phyloP scores from a whole-genome alignment of 2,888 invertebrate species.

The Drosophila trichaetosa region DNA sequence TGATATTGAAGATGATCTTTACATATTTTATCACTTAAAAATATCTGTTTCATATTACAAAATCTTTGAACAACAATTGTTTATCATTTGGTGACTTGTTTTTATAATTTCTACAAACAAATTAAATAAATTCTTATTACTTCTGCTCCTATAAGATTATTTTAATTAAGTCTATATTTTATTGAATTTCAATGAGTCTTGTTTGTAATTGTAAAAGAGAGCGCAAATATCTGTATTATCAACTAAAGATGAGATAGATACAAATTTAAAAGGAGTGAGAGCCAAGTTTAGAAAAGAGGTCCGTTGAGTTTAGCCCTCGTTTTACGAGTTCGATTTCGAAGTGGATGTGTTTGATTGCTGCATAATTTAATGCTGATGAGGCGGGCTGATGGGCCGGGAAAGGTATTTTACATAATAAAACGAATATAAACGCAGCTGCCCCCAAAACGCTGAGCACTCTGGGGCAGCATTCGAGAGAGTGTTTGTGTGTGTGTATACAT shows the following conservation, averaged over 20 bases:
- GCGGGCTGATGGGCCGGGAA: conserved; percentile 65
- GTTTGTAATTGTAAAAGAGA: conserved; percentile 43
- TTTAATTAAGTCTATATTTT: conserved; percentile 10
- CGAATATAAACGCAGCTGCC: conserved; percentile 63
- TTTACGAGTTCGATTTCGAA: conserved; percentile 11
- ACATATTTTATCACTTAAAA: background rate
- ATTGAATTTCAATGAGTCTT: conserved; percentile 35
- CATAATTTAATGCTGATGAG: conserved; percentile 76
- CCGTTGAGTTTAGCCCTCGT: conserved; percentile 3
- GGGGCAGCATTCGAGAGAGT: conserved; percentile 14
- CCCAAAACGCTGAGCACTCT: conserved; percentile 33
- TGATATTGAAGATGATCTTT: background rate
- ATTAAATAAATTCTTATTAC: background rate
- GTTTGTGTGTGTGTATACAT: conserved; percentile 22
- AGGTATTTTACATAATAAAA: conserved; percentile 79
- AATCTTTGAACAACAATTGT: background rate
- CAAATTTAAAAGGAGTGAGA: conserved; percentile 1
- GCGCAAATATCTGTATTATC: conserved; percentile 61
- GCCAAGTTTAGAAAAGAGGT: background rate
- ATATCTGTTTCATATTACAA: too few relatives aligned
- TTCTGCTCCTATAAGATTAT: fast-evolving
- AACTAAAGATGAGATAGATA: background rate
- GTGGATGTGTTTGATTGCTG: conserved; percentile 62
- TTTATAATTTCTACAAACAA: background rate
- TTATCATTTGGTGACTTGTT: background rate